phyloP scores from a whole-genome alignment of 2,113 vertebrate species.

The Carollia perspicillata region DNA sequence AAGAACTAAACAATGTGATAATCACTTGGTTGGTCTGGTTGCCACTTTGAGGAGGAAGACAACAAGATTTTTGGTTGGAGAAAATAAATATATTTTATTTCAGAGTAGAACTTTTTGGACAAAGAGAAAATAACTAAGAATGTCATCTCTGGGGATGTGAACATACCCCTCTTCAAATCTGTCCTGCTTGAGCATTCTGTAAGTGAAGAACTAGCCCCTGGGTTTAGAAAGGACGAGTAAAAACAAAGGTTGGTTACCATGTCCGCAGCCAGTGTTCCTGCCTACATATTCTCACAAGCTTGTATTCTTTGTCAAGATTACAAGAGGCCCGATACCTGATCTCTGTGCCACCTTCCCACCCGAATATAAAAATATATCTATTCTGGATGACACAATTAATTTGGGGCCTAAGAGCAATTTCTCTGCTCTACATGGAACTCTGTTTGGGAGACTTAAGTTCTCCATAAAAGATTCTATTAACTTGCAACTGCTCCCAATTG shows the following conservation, averaged over 20 bases:
- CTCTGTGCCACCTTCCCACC: not conserved
- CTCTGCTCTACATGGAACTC: not conserved
- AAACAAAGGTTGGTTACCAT: not conserved
- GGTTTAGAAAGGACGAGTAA: not conserved
- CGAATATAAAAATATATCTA: not conserved
- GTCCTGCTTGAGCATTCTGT: not conserved
- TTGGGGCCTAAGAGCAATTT: not conserved
- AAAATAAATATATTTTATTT: not conserved
- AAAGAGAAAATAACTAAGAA: not conserved
- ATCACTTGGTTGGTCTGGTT: not conserved
- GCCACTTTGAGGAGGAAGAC: not conserved
- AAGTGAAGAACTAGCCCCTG: not conserved
- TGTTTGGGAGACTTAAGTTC: not conserved
- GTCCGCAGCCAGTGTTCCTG: not conserved
- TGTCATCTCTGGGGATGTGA: not conserved
- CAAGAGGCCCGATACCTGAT: not conserved
- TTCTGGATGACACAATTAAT: not conserved
- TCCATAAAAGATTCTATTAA: constrained; percentile 36
- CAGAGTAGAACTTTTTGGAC: not conserved
- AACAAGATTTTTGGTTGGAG: not conserved
- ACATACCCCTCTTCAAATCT: not conserved
- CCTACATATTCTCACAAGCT: not conserved
- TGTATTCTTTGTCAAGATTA: not conserved
- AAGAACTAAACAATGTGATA: not conserved
- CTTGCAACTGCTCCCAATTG: not conserved